phyloP scores from a whole-genome alignment of 2,113 vertebrate genomes.

The Menura novaehollandiae region DNA sequence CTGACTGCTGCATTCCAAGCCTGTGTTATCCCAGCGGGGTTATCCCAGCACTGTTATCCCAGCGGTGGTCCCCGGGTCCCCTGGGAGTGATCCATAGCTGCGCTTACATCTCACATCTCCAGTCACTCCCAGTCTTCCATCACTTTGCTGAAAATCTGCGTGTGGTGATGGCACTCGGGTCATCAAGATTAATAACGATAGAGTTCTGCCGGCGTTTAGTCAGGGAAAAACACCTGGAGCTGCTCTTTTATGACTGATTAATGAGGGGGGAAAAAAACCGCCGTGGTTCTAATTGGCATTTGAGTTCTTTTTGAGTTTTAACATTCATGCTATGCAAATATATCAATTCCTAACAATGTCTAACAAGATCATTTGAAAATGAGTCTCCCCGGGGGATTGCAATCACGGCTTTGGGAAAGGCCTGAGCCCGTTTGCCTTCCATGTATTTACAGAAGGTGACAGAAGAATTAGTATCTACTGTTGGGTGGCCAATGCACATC shows the following conservation, averaged over 20 bases:
- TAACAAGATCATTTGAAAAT: slow-evolving; percentile 67
- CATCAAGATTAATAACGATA: slow-evolving; percentile 5
- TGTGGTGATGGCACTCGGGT: neutral
- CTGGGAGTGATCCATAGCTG: neutral
- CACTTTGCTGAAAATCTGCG: neutral
- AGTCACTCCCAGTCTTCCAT: neutral
- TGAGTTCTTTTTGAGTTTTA: slow-evolving; percentile 60
- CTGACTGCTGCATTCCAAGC: fast-evolving
- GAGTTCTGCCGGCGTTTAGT: neutral
- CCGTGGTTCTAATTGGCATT: slow-evolving; percentile 33
- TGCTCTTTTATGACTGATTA: slow-evolving; percentile 61
- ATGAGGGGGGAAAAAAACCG: neutral
- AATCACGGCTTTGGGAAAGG: slow-evolving; percentile 4
- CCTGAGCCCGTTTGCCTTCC: neutral
- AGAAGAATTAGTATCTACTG: neutral
- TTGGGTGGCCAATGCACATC: fast-evolving
- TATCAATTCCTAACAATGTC: slow-evolving; percentile 62
- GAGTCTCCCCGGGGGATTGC: slow-evolving; percentile 36
- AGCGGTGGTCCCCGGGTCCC: neutral
- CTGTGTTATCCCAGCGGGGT: neutral
- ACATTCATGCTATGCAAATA: slow-evolving; percentile 68
- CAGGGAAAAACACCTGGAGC: slow-evolving; percentile 56
- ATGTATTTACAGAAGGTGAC: neutral
- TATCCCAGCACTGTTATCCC: neutral
- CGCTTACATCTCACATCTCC: fast-evolving